A percentile compares a stretch with the other conserved stretches of the same genome.
Conservation (phyloP, 1,140 invertebrate species). For the Orius laevigatus region DNA sequence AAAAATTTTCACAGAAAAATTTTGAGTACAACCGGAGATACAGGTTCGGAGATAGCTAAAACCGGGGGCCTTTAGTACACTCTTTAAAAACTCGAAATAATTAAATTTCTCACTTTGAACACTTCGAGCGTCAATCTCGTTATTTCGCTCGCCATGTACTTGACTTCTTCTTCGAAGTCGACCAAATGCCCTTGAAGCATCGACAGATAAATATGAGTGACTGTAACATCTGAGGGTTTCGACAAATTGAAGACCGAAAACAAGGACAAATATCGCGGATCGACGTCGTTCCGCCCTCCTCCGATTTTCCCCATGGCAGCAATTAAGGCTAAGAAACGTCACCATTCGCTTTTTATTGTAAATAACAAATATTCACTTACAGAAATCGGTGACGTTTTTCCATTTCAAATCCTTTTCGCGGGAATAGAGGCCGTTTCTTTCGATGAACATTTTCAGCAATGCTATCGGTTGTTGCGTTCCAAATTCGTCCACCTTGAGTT, state of each 20-base stretch:
- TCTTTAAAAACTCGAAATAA: too few species aligned
- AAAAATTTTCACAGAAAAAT: too few species aligned
- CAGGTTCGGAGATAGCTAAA: too few species aligned
- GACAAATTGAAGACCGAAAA: slow-evolving; percentile 75
- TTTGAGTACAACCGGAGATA: too few species aligned
- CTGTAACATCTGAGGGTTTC: slow-evolving; percentile 56
- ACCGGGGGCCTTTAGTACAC: too few species aligned
- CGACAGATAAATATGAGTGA: slow-evolving; percentile 67
- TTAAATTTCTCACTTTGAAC: too few species aligned
- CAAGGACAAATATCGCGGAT: slow-evolving; percentile 76
- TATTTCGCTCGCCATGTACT: slow-evolving; percentile 18
- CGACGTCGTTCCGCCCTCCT: slow-evolving; percentile 73
- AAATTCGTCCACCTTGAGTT: slow-evolving; percentile 51
- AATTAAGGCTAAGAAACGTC: too few species aligned
- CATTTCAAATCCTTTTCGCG: too few species aligned
- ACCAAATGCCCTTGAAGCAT: slow-evolving; percentile 64
- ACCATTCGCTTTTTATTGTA: too few species aligned
- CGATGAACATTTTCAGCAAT: slow-evolving; percentile 79
- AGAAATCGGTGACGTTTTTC: too few species aligned
- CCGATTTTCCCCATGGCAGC: slow-evolving; percentile 69
- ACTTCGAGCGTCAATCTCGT: too few species aligned
- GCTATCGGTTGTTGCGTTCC: slow-evolving; percentile 87
- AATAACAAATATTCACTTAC: too few species aligned
- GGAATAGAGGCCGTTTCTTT: slow-evolving; percentile 25
- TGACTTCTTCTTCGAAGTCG: slow-evolving; percentile 47